Evolutionary conservation across 2,888 invertebrate species (phyloP).

Genomic region (Sesamia inferens): DNA sequence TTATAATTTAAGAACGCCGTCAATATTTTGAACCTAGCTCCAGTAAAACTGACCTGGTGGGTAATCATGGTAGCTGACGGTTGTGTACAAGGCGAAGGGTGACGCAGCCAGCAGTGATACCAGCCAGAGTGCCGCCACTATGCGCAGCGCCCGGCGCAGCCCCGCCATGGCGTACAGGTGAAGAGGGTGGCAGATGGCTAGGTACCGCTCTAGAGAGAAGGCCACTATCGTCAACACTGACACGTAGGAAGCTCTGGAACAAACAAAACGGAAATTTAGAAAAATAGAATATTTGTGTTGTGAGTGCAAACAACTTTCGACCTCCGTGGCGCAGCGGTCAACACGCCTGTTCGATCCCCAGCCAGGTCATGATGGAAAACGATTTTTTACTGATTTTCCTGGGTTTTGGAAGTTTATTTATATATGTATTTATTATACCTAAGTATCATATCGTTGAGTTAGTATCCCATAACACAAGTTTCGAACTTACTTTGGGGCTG

Average conservation of each 20-base stretch:
- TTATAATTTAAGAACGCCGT: background rate
- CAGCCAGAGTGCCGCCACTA: constrained; percentile 94
- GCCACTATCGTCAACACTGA: constrained; percentile 97
- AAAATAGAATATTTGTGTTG: background rate
- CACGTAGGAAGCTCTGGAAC: constrained; percentile 95
- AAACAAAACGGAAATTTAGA: constrained; percentile 11
- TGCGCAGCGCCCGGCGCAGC: constrained; percentile 94
- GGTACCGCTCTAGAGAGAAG: constrained; percentile 96
- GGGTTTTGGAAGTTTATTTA: no score
- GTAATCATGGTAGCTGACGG: constrained; percentile 93
- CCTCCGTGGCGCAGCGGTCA: no score
- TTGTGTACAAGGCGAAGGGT: constrained; percentile 94
- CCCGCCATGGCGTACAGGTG: constrained; percentile 95
- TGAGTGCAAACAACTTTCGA: background rate
- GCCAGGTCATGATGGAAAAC: no score
- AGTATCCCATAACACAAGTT: no score
- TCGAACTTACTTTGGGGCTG: no score
- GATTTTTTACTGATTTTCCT: no score
- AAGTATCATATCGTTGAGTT: no score
- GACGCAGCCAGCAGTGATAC: constrained; percentile 93
- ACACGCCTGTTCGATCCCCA: no score
- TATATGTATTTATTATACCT: no score
- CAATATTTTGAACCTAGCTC: background rate
- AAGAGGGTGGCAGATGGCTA: constrained; percentile 97
- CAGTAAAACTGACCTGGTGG: constrained; percentile 90